Percentiles rank a stretch among this genome's conserved stretches.
phyloP scores from a whole-genome alignment of 2,113 vertebrate genomes.

The Elgaria multicarinata region DNA sequence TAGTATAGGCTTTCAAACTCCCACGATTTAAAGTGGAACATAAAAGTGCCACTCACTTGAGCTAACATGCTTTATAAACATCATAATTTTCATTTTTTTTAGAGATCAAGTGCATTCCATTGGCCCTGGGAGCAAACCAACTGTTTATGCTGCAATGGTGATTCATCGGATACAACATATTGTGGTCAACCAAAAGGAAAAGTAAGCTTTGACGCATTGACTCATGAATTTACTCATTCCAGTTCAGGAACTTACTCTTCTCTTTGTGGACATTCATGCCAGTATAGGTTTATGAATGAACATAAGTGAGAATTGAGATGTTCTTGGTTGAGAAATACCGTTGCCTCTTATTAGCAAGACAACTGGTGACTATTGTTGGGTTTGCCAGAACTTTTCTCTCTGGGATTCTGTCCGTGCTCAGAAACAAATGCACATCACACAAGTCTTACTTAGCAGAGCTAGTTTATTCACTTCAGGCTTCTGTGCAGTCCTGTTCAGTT shows the following conservation, averaged over 20 bases:
- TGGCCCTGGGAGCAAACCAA: conserved; percentile 20
- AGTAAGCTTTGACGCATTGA: conserved; percentile 27
- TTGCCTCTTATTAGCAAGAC: neutral
- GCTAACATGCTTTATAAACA: neutral
- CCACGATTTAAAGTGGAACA: too few species aligned
- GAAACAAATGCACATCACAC: too few species aligned
- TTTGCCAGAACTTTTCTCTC: too few species aligned
- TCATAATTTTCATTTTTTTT: neutral
- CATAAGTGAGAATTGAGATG: neutral
- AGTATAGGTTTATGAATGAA: neutral
- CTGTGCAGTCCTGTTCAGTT: too few species aligned
- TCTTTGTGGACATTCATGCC: neutral
- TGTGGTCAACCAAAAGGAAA: neutral
- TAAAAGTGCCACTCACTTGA: neutral
- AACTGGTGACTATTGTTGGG: neutral
- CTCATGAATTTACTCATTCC: neutral
- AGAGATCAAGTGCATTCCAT: neutral
- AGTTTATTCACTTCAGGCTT: too few species aligned
- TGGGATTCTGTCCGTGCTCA: too few species aligned
- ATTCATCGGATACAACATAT: neutral
- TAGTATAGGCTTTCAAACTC: neutral
- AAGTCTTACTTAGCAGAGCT: too few species aligned
- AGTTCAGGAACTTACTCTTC: neutral
- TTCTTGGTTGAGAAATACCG: neutral
- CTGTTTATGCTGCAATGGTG: neutral